These are phyloP conservation scores for Paradoxurus hermaphroditus DNA, from an alignment of 2,113 vertebrate species.

Conservation along the genomic window DNA sequence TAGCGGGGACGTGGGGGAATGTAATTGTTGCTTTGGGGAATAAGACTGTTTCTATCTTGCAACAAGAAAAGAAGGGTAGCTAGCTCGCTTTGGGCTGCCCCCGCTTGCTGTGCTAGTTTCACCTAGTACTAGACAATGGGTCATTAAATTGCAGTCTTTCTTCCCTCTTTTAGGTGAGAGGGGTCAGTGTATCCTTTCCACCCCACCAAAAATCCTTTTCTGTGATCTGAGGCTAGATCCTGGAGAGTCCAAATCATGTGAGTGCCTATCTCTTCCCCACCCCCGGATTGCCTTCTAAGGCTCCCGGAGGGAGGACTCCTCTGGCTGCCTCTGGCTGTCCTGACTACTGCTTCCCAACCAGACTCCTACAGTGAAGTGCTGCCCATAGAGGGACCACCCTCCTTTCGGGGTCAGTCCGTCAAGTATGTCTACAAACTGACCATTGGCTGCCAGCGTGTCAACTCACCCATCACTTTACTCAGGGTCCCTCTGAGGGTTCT, in stretches of 20 bases:
- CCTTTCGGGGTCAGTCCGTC: slow-evolving; percentile 96
- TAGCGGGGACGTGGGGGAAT: neutral
- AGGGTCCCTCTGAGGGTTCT: slow-evolving; percentile 96
- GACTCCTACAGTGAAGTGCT: slow-evolving; percentile 95
- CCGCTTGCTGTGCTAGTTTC: neutral
- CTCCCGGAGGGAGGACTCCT: slow-evolving; percentile 34
- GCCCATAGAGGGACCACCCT: slow-evolving; percentile 93
- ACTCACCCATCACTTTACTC: slow-evolving; percentile 97
- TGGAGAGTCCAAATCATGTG: slow-evolving; percentile 94
- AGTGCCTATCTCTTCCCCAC: slow-evolving; percentile 55
- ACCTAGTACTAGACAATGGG: neutral
- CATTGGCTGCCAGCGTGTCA: slow-evolving; percentile 98
- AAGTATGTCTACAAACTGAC: slow-evolving; percentile 99
- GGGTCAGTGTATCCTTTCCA: slow-evolving; percentile 97
- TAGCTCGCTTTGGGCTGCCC: neutral
- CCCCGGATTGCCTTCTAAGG: neutral
- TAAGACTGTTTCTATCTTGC: neutral
- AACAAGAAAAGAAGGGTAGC: neutral
- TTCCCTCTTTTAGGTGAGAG: slow-evolving; percentile 88
- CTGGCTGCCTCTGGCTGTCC: neutral
- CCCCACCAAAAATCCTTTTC: slow-evolving; percentile 97
- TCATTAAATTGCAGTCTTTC: neutral
- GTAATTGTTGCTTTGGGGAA: neutral
- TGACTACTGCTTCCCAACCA: slow-evolving; percentile 70
- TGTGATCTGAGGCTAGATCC: slow-evolving; percentile 97